A percentile compares a stretch with the other conserved stretches of the same genome.
phyloP scores from a whole-genome alignment of 2,113 vertebrate genomes.

The Psophia crepitans region DNA sequence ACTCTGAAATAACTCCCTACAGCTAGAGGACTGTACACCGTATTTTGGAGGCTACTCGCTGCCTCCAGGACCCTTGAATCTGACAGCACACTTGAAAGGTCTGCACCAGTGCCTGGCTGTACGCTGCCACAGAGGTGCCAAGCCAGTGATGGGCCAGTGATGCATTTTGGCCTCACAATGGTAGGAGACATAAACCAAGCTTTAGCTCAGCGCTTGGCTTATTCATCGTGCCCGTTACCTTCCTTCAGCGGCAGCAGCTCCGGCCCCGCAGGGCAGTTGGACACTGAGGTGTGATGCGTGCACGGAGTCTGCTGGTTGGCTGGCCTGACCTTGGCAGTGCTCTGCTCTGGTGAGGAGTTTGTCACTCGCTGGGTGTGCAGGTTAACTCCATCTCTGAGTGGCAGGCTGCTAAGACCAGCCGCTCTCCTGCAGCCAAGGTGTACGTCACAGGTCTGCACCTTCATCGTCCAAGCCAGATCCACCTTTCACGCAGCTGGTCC shows the following conservation, averaged over 20 bases:
- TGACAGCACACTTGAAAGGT: not conserved
- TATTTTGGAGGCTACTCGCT: not conserved
- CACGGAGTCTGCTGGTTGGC: fast-evolving
- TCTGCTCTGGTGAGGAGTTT: not conserved
- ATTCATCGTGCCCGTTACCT: too few species aligned
- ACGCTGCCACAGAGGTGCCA: not conserved
- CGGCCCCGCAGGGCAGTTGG: not conserved
- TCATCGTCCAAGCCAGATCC: not conserved
- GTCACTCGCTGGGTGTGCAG: fast-evolving
- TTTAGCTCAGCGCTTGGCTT: not conserved
- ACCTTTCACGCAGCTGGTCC: not conserved
- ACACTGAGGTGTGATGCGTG: fast-evolving
- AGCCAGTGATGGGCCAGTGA: not conserved
- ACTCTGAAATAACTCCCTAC: not conserved
- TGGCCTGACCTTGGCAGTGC: not conserved
- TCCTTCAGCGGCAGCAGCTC: not conserved
- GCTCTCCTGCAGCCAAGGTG: not conserved
- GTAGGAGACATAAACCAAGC: not conserved
- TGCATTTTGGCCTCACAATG: not conserved
- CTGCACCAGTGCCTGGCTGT: not conserved
- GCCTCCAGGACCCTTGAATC: not conserved
- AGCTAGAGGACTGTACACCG: not conserved
- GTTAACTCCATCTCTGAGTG: not conserved
- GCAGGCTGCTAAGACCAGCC: not conserved
- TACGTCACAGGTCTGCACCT: too few species aligned